Conservation (phyloP, 1,140 invertebrate genomes). For the Chlorops oryzae region DNA sequence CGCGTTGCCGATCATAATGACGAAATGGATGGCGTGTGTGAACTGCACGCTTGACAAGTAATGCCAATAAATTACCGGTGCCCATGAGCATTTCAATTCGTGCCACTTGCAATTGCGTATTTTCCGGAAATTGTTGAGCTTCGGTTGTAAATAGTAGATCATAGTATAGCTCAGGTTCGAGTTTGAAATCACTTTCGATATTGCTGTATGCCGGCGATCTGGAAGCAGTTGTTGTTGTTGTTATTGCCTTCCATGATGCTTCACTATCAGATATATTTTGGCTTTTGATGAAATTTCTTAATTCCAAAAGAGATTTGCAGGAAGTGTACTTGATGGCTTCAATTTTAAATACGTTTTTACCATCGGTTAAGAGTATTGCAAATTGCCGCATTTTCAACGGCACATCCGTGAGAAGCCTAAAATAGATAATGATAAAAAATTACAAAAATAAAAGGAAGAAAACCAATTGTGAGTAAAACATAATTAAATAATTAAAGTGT, state of each 20-base stretch:
- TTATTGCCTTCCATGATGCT: no score
- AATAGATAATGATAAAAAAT: conserved; percentile 1
- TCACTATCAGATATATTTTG: no score
- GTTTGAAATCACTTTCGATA: conserved; percentile 33
- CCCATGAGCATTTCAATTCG: conserved; percentile 40
- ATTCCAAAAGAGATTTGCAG: no score
- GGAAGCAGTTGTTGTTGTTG: background rate
- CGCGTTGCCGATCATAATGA: conserved; percentile 36
- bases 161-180: conserved; percentile 38
- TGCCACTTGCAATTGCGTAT: conserved; percentile 38
- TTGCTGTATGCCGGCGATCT: conserved; percentile 4
- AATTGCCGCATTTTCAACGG: conserved; percentile 37
- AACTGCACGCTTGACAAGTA: conserved; percentile 32
- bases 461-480: no score
- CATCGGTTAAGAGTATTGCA: conserved; percentile 35
- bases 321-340: conserved; percentile 31
- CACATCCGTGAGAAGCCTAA: conserved; percentile 40
- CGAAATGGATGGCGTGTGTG: conserved; percentile 31
- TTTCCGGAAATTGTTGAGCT: conserved; percentile 42
- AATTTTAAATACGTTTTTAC: conserved; percentile 30
- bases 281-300: no score
- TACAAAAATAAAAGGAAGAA: background rate
- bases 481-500: no score
- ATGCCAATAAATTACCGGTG: conserved; percentile 33
- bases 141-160: conserved; percentile 36